These are phyloP conservation scores for Amphipoea lucens DNA, from an alignment of 2,888 invertebrate species.

Conservation along the genomic window DNA sequence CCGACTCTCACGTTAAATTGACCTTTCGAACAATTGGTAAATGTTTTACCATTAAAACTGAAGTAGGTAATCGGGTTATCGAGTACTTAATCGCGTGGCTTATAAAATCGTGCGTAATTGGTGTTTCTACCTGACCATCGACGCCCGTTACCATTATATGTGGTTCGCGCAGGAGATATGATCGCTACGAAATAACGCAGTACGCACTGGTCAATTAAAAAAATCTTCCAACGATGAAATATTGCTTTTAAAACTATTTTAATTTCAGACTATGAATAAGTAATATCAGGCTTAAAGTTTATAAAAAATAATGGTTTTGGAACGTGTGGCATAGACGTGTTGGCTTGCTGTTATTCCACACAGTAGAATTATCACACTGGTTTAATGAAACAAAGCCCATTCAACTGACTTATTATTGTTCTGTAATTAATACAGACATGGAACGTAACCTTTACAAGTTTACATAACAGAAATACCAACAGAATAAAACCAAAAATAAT, in stretches of 20 bases:
- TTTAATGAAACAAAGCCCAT: constrained; percentile 56
- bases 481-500: background rate
- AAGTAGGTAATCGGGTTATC: constrained; percentile 68
- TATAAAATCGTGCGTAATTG: constrained; percentile 68
- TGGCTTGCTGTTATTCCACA: constrained; percentile 8
- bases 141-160: constrained; percentile 64
- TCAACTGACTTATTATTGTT: constrained; percentile 55
- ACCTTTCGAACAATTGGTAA: constrained; percentile 66
- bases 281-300: background rate
- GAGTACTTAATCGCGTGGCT: constrained; percentile 53
- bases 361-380: constrained; percentile 35
- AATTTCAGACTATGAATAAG: constrained; percentile 22
- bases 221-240: constrained; percentile 56
- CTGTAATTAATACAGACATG: constrained; percentile 26
- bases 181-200: constrained; percentile 54
- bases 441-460: constrained; percentile 16
- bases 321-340: constrained; percentile 5
- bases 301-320: constrained; percentile 21
- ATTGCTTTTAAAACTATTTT: constrained; percentile 58
- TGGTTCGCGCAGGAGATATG: constrained; percentile 59
- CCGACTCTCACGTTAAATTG: constrained; percentile 59
- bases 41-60: constrained; percentile 59
- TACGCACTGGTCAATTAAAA: constrained; percentile 56
- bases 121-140: constrained; percentile 65
- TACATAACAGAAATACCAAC: background rate